phyloP scores from a whole-genome alignment of 2,888 invertebrate genomes.

The Melieria omissa region DNA sequence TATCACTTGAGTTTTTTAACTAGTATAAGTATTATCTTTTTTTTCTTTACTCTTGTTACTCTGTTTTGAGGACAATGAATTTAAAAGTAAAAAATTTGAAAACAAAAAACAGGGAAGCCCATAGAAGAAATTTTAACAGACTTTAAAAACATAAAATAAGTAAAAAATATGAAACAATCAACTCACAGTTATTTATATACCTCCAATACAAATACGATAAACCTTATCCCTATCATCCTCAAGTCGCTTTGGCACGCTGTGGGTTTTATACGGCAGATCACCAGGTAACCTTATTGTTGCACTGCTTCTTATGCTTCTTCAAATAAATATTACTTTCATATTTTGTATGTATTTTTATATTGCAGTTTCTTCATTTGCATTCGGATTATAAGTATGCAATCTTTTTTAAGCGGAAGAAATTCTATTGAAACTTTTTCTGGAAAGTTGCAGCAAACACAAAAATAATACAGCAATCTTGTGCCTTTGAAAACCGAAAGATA shows the following conservation, averaged over 20 bases:
- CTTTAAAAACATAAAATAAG: conserved; percentile 14
- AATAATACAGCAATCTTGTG: too few species aligned
- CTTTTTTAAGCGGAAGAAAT: too few species aligned
- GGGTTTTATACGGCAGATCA: conserved; percentile 73
- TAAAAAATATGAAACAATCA: conserved; percentile 19
- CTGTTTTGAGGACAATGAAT: too few species aligned
- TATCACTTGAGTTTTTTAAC: too few species aligned
- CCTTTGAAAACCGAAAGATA: too few species aligned
- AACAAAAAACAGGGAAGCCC: too few species aligned
- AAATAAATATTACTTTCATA: conserved; percentile 36
- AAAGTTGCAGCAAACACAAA: too few species aligned
- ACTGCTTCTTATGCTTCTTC: conserved; percentile 68
- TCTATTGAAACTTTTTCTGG: too few species aligned
- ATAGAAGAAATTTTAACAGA: conserved; percentile 2
- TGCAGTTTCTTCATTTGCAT: conserved; percentile 9
- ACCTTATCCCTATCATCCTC: conserved; percentile 46
- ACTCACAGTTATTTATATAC: neutral
- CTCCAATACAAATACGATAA: conserved; percentile 7
- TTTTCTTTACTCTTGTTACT: too few species aligned
- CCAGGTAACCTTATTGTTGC: conserved; percentile 74
- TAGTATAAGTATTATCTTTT: too few species aligned
- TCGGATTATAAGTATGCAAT: too few species aligned
- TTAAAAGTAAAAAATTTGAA: too few species aligned
- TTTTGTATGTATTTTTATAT: neutral
- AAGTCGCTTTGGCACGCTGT: conserved; percentile 73